Evolutionary conservation across 2,888 invertebrate genomes (phyloP).

Genomic region (Eristalinus sepulchralis): DNA sequence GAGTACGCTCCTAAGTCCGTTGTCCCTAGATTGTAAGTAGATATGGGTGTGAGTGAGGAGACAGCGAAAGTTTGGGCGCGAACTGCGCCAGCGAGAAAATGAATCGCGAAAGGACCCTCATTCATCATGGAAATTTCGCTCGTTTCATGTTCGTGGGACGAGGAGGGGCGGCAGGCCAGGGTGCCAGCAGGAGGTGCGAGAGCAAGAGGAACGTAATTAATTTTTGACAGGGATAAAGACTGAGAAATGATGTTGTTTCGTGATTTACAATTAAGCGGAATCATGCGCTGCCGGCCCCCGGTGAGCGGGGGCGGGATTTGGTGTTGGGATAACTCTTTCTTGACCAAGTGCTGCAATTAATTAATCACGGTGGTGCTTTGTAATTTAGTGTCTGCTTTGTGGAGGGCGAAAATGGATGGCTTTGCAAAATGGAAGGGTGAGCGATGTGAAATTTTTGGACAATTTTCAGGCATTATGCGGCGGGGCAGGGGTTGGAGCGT

Average conservation of each 20-base stretch:
- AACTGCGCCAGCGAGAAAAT: slow-evolving; percentile 1
- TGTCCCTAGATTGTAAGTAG: not conserved
- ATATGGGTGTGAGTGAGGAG: not conserved
- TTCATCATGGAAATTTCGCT: slow-evolving; percentile 36
- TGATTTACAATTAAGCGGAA: slow-evolving; percentile 19
- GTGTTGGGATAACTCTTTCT: slow-evolving; percentile 8
- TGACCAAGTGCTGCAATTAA: slow-evolving; percentile 16
- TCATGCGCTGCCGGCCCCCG: not conserved
- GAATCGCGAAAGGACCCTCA: slow-evolving; percentile 13
- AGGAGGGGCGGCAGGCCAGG: not conserved
- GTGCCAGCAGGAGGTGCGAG: not conserved
- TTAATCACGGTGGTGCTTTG: slow-evolving; percentile 15
- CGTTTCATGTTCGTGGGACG: not conserved
- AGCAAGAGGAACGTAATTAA: slow-evolving; percentile 23
- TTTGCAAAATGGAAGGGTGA: not conserved
- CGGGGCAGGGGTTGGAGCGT: not conserved
- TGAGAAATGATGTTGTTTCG: slow-evolving; percentile 13
- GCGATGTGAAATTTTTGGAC: not conserved
- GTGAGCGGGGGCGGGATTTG: not conserved
- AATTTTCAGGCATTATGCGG: not conserved
- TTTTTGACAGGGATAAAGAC: slow-evolving; percentile 50
- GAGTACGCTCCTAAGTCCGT: slow-evolving; percentile 16
- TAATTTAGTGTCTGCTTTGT: slow-evolving; percentile 14
- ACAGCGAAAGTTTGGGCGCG: not conserved
- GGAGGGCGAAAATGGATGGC: slow-evolving; percentile 8